Evolutionary conservation across 2,113 vertebrate genomes (phyloP), one percentile per base, ranked within the genome.

Genomic region (Malurus cyaneus): DNA sequence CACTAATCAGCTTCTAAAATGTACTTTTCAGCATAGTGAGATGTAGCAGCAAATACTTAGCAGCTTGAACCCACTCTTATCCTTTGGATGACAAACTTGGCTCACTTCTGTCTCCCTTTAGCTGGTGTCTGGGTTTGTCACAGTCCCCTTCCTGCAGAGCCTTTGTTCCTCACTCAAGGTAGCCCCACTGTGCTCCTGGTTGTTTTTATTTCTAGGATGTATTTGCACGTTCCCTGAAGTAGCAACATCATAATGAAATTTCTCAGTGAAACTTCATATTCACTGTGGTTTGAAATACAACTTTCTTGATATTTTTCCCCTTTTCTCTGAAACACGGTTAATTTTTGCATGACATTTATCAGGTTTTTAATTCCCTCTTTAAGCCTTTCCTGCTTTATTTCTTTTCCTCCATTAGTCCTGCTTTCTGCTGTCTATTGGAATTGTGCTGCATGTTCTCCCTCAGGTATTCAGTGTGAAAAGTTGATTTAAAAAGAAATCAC

Each of bases 371-470:
- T 42, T 54, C 46, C 88, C 61, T 32, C 59, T 87, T 74, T 78
- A 92, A 95, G 50, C 46, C 34, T 93, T 70, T 93, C 76, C 89
- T 95, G 64, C 94, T 95, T 91, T 93, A 5, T 93, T 89, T 91
- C 60, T 92, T 85, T 97, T 84, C 80, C 64, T 91, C 92, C 76
- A 86, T 83, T 91, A 97, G 94, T 97, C 42, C 94, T 97, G 97
- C 96, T 91, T 92, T 97, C 96, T 96, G 88, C 88, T 96, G 69
- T 96, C 94, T 96, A 3, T 94, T 96, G 96, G 94, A 97, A 41
- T 94, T 80, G 94, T 97, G 91, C 97, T 98, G 98, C 98, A 98
- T 98, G 97, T 96, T 97, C 88, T 97, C 60, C 96, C 89, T 97
- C 94, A 98, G 97, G 97, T 98, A 97, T 96, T 93, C 81, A 78